Evolutionary conservation across 2,113 vertebrate species (phyloP).

Genomic region (Catharus minimus): DNA sequence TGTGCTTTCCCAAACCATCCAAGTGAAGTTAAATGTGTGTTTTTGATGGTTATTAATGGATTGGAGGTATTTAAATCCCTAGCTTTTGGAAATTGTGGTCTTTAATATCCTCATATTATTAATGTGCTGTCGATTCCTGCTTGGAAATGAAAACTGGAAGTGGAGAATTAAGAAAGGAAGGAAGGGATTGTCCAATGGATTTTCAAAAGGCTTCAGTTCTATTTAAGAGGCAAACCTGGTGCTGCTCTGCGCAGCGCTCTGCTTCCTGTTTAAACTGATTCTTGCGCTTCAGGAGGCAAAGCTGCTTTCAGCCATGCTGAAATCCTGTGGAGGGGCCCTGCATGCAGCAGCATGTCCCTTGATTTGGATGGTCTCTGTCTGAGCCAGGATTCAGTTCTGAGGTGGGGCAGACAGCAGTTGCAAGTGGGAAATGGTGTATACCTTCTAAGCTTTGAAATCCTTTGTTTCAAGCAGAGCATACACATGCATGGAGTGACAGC

Average conservation of each 20-base stretch:
- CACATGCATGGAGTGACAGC: neutral
- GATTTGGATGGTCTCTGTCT: neutral
- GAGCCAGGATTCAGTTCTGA: neutral
- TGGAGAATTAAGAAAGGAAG: neutral
- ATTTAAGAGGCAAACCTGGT: neutral
- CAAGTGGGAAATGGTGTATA: neutral
- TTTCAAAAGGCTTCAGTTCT: neutral
- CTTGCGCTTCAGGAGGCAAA: neutral
- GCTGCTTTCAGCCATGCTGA: neutral
- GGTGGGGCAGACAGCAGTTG: neutral
- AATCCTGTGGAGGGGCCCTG: neutral
- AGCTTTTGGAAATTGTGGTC: neutral
- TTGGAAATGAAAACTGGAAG: slow-evolving; percentile 10
- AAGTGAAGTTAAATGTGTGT: neutral
- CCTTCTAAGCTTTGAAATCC: neutral
- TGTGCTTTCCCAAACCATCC: neutral
- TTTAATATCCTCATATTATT: neutral
- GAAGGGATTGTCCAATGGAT: neutral
- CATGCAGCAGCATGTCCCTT: neutral
- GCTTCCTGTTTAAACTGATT: neutral
- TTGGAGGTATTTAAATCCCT: neutral
- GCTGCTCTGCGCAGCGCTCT: neutral
- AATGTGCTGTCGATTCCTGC: neutral
- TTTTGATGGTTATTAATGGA: neutral
- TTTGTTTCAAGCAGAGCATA: neutral